Percentiles rank a stretch among this genome's conserved stretches.
phyloP scores from a whole-genome alignment of 2,113 vertebrate species.

The Copsychus sechellarum region DNA sequence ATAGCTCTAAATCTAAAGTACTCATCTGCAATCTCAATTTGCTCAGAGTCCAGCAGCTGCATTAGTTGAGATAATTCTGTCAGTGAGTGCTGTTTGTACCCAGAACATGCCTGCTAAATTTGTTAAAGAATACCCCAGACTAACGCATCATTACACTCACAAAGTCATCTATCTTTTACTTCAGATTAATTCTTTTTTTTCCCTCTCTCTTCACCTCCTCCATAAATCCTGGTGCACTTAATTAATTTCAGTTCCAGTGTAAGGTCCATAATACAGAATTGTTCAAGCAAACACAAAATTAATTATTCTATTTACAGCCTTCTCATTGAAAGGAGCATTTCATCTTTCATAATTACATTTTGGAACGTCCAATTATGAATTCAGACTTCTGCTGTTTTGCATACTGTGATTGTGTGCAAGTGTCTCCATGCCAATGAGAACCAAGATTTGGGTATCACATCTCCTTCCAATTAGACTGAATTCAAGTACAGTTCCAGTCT shows the following conservation, averaged over 20 bases:
- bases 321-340: slow-evolving; percentile 99
- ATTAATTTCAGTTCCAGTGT: slow-evolving; percentile 98
- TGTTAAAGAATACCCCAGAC: slow-evolving; percentile 90
- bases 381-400: slow-evolving; percentile 82
- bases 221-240: slow-evolving; percentile 99
- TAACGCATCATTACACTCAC: slow-evolving; percentile 94
- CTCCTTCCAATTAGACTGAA: slow-evolving; percentile 50
- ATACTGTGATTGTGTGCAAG: slow-evolving; percentile 71
- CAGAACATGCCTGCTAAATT: slow-evolving; percentile 91
- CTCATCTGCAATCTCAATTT: slow-evolving; percentile 74
- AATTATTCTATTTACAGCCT: slow-evolving; percentile 99
- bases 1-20: slow-evolving; percentile 63
- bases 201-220: slow-evolving; percentile 91
- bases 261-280: slow-evolving; percentile 98
- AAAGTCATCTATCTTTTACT: slow-evolving; percentile 98
- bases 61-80: slow-evolving; percentile 92
- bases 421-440: slow-evolving; percentile 70
- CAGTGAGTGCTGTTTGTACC: slow-evolving; percentile 82
- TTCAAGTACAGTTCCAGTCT: neutral
- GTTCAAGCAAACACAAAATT: slow-evolving; percentile 99
- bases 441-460: slow-evolving; percentile 45
- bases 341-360: slow-evolving; percentile 99
- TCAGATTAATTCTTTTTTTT: slow-evolving; percentile 97
- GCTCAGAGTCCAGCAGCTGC: slow-evolving; percentile 86
- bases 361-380: slow-evolving; percentile 95